Base-by-base conservation (phyloP, 1,140 invertebrate species). In the Copidosoma floridanum region DNA sequence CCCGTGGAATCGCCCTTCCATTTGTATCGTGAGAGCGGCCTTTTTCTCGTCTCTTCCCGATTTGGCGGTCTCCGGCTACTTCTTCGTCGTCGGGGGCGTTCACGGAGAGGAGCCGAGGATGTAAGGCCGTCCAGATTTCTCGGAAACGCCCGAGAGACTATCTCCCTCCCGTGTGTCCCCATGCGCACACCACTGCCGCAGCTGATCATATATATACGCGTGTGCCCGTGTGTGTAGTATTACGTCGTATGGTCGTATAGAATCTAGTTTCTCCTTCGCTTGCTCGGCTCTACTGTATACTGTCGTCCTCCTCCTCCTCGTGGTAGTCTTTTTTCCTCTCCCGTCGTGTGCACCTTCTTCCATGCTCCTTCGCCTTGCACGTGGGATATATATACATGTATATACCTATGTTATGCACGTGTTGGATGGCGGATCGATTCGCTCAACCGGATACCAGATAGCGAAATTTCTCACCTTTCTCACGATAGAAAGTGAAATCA, bases 381-480 rank as follows among this genome's bases (percentile, higher is more conserved):
- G n/a, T n/a, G n/a, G n/a, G n/a, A n/a, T n/a, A n/a, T n/a, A n/a
- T n/a, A n/a, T n/a, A n/a, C n/a, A n/a, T n/a, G n/a, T n/a, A n/a
- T n/a, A n/a, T n/a, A n/a, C n/a, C n/a, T n/a, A n/a, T n/a, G n/a
- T n/a, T n/a, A n/a, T n/a, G 23, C 7, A 23, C 6, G 21, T 16
- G 32, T 12, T 16, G 21, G 23, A 20, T n/a, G 23, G 21, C 21
- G 14, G 51, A 55, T 55, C 43, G 41, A 55, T 53, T 53, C 37
- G 27, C 18, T n/a, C 29, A 32, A 6, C 12, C 29, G 29, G 29
- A 32, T 32, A 32, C 29, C 43, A 16, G 41, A 56, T 46, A 56
- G 43, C 54, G 43, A 56, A 56, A 56, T 56, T 47, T 56, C 43
- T 56, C 43, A 43, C 53, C 53, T 55, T 55, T 47, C 41, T 56